Percentiles rank a stretch among this genome's conserved stretches.
phyloP scores from a whole-genome alignment of 2,888 invertebrate species.

The Phyllotreta striolata region DNA sequence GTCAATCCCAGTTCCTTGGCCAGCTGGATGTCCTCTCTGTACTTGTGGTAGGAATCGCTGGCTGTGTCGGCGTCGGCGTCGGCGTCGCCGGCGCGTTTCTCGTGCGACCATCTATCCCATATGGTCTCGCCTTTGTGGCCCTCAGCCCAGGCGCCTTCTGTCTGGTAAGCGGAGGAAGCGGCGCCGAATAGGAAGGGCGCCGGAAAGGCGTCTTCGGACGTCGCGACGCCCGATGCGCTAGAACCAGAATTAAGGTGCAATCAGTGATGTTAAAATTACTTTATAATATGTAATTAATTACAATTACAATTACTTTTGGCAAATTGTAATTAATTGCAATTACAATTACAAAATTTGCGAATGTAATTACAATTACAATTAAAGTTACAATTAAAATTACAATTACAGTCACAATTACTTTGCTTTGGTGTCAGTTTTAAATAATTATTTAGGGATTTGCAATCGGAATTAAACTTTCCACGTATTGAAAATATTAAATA shows the following conservation, averaged over 20 bases:
- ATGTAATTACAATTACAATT: no score
- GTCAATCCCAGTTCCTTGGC: constrained; percentile 65
- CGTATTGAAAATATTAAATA: no score
- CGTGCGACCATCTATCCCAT: constrained; percentile 31
- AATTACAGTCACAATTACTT: no score
- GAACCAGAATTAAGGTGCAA: not conserved
- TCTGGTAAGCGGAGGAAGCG: constrained; percentile 56
- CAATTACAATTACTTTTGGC: no score
- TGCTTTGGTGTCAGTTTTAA: no score
- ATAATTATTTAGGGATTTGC: no score
- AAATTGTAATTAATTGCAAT: no score
- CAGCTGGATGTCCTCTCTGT: constrained; percentile 68
- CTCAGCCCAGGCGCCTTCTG: constrained; percentile 58
- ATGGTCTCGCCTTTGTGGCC: constrained; percentile 64
- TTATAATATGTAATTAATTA: no score
- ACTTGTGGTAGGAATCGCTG: constrained; percentile 72
- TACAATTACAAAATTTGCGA: no score
- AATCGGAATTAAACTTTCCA: no score
- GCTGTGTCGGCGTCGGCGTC: constrained; percentile 68
- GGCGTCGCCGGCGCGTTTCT: not conserved
- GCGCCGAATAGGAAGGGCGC: constrained; percentile 53
- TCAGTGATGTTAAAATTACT: no score
- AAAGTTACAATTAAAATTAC: no score
- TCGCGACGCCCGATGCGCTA: not conserved
- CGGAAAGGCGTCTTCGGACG: constrained; percentile 43